phyloP scores from a whole-genome alignment of 2,797 vertebrate species.

The Lerista edwardsae region DNA sequence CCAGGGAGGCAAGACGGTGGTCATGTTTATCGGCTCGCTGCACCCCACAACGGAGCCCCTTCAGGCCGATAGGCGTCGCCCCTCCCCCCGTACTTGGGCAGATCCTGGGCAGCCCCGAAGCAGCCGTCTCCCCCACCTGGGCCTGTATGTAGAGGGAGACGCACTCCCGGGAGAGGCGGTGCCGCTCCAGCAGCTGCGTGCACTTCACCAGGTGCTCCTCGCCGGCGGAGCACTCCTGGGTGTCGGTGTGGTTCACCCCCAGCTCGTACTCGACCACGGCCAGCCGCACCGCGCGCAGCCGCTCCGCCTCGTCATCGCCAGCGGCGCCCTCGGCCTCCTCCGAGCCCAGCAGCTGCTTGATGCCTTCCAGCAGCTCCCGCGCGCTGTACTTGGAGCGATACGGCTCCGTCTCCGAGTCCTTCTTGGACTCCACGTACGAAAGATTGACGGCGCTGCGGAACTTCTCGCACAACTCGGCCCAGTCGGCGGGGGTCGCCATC shows the following conservation, averaged over 20 bases:
- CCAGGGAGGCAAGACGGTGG: too few species aligned
- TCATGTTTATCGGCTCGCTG: too few species aligned
- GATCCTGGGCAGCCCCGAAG: neutral
- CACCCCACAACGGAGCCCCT: too few species aligned
- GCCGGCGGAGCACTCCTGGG: slow-evolving; percentile 93
- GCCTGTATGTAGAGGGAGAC: slow-evolving; percentile 90
- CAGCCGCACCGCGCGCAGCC: slow-evolving; percentile 78
- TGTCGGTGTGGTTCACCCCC: slow-evolving; percentile 93
- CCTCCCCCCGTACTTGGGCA: too few species aligned
- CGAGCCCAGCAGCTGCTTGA: slow-evolving; percentile 85
- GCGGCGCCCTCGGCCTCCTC: slow-evolving; percentile 34
- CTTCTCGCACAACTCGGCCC: slow-evolving; percentile 83
- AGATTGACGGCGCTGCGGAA: slow-evolving; percentile 86
- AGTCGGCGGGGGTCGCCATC: slow-evolving; percentile 68
- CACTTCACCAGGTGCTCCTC: slow-evolving; percentile 93
- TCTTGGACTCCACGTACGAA: slow-evolving; percentile 85
- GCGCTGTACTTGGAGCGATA: slow-evolving; percentile 94
- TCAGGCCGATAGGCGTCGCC: too few species aligned
- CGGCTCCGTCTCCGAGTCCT: slow-evolving; percentile 91
- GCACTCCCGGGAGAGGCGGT: slow-evolving; percentile 81
- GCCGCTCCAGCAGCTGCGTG: slow-evolving; percentile 83
- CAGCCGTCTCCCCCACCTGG: slow-evolving; percentile 84
- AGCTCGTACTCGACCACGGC: slow-evolving; percentile 90
- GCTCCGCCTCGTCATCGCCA: slow-evolving; percentile 70
- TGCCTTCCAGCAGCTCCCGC: slow-evolving; percentile 88